Base-by-base conservation (phyloP, 1,140 invertebrate genomes). In the Danaus melanippus region DNA sequence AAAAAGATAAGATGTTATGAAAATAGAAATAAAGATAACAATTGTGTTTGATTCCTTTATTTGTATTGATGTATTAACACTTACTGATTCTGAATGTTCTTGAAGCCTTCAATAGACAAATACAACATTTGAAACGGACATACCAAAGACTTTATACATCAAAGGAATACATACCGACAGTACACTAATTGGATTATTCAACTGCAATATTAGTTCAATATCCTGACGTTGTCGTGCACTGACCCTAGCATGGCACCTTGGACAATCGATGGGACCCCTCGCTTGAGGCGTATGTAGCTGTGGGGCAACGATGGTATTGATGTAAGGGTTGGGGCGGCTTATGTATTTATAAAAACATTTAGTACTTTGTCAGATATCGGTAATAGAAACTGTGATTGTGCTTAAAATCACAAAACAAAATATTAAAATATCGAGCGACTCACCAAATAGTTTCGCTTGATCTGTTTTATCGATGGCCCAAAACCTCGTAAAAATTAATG, bases 181-280 rank as follows among this genome's bases (percentile, higher is more conserved):
- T 62, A 42, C 64, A 66, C 73, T 82, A 79, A 82, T 79, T 79
- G 79, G 75, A 82, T 82, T 79, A 82, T 79, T 73, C 69, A 67
- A 76, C 62, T 71, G 74, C 75, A 73, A 82, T 82, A 82, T 79
- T 78, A 79, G 71, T 74, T 66, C 70, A 71, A 78, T 78, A 76
- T 74, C 62, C 66, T 63, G 68, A 61, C 64, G 70, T 69, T 62
- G 67, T 56, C 67, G 71, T 63, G 73, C 74, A 76, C 53, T 74
- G 74, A 79, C 77, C 76, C 53, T 58, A 44, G 45, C 53, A 66
- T 65, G 54, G 57, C 73, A 66, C 66, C 67, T 76, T 71, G 60
- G 64, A 70, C 77, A 77, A 76, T 71, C 66, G 67, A 71, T 71
- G 74, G 67, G 59, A 46, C 62, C 62, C 64, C 60, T 65, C 53